Percentiles rank a stretch among this genome's conserved stretches.
phyloP scores from a whole-genome alignment of 2,888 invertebrate genomes.

The Lasioglossum villosulum region DNA sequence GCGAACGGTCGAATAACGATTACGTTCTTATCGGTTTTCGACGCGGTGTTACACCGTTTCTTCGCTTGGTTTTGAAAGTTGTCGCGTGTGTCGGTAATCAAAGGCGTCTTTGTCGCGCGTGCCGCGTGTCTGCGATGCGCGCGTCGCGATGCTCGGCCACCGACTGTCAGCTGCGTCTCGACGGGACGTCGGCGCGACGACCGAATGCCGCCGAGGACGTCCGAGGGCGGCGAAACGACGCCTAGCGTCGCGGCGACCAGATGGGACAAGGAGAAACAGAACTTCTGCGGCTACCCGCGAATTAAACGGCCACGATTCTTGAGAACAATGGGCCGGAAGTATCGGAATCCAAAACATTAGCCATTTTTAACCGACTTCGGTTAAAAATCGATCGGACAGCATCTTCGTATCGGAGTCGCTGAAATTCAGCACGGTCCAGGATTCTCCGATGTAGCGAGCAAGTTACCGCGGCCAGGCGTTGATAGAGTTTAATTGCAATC shows the following conservation, averaged over 20 bases:
- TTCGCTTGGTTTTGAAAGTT: neutral
- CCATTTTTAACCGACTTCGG: neutral
- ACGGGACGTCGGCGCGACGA: slow-evolving; percentile 71
- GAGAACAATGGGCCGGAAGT: neutral
- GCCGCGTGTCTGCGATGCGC: slow-evolving; percentile 60
- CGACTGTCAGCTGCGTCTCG: slow-evolving; percentile 74
- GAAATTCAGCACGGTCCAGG: neutral
- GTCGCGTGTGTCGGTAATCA: slow-evolving; percentile 6
- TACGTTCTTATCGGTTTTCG: neutral
- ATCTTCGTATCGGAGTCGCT: neutral
- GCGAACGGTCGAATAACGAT: neutral
- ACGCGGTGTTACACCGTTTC: neutral
- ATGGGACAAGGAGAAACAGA: slow-evolving; percentile 8
- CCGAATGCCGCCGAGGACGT: slow-evolving; percentile 71
- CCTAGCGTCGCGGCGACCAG: slow-evolving; percentile 41
- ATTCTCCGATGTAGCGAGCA: neutral
- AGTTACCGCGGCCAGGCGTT: neutral
- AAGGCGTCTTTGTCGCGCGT: slow-evolving; percentile 2
- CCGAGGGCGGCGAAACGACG: slow-evolving; percentile 67
- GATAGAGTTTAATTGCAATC: neutral
- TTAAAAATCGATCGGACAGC: neutral
- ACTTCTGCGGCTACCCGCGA: neutral
- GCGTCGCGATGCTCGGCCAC: slow-evolving; percentile 79
- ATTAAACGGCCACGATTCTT: neutral
- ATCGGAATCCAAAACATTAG: neutral